Percentiles rank a stretch among this genome's conserved stretches.
These are phyloP conservation scores for Rhinatrema bivittatum DNA, from an alignment of 2,797 vertebrate genomes.

Conservation along the genomic window DNA sequence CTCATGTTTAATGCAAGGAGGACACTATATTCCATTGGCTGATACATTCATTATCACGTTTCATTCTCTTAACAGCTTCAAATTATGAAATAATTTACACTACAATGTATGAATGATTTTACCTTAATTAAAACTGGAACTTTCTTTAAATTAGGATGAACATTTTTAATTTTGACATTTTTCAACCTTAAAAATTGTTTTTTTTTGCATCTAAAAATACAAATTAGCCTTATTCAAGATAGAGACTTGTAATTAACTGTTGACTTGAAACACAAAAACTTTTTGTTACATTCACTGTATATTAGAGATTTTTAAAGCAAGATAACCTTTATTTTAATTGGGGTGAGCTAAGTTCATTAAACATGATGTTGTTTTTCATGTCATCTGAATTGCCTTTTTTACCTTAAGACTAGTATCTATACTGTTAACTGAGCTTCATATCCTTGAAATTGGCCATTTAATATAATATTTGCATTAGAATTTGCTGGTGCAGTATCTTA, in stretches of 20 bases:
- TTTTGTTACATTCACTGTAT: too few relatives aligned
- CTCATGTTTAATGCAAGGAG: too few relatives aligned
- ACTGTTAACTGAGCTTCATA: not conserved
- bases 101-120: too few relatives aligned
- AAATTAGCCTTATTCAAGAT: slow-evolving; percentile 18
- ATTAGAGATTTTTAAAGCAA: too few relatives aligned
- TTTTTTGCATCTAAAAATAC: slow-evolving; percentile 24
- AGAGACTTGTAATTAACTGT: slow-evolving; percentile 54
- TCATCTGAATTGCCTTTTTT: slow-evolving; percentile 9
- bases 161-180: slow-evolving; percentile 30
- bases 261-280: slow-evolving; percentile 47
- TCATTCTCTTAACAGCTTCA: too few relatives aligned
- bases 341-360: slow-evolving; percentile 43
- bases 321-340: slow-evolving; percentile 51
- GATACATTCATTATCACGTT: too few relatives aligned
- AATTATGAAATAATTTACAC: too few relatives aligned
- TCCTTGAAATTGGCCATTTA: not conserved
- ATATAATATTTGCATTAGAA: not conserved
- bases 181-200: too few relatives aligned
- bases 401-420: not conserved
- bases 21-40: too few relatives aligned
- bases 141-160: too few relatives aligned
- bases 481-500: too few relatives aligned
- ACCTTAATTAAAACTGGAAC: too few relatives aligned
- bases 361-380: slow-evolving; percentile 16